Percentiles rank a stretch among this genome's conserved stretches.
phyloP scores from a whole-genome alignment of 2,113 vertebrate genomes.

The Ceyx cyanopectus region DNA sequence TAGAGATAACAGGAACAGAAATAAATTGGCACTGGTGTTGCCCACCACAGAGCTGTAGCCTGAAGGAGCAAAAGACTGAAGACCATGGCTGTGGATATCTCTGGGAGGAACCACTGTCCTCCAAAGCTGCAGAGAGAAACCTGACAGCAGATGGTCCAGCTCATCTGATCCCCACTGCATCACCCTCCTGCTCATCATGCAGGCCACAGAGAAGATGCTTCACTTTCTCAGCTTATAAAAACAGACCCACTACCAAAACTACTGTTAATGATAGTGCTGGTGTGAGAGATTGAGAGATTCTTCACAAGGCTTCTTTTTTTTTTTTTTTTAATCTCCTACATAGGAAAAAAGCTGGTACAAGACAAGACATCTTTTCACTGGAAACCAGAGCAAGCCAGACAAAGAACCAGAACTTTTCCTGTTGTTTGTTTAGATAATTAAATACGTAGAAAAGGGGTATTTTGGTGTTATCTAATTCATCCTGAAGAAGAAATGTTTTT shows the following conservation, averaged over 20 bases:
- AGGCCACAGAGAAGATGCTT: background rate
- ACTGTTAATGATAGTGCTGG: background rate
- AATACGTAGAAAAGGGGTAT: background rate
- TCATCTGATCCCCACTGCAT: background rate
- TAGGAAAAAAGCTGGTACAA: background rate
- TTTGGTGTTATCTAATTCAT: background rate
- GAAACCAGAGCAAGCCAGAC: background rate
- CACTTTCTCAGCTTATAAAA: background rate
- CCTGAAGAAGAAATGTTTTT: background rate
- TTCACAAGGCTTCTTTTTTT: background rate
- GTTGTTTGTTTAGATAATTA: background rate
- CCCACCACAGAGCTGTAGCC: background rate
- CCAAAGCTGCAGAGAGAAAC: background rate
- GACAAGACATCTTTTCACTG: background rate
- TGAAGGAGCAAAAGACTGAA: background rate
- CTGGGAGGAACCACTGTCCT: background rate
- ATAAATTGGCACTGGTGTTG: background rate
- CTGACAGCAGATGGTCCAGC: background rate
- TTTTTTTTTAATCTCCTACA: background rate
- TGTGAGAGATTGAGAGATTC: background rate
- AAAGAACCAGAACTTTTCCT: background rate
- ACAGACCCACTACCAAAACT: background rate
- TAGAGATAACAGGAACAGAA: background rate
- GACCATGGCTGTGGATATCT: background rate
- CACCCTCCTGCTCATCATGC: rapidly evolving